Evolutionary conservation across 2,797 vertebrate species (phyloP), one percentile per base, ranked within the genome.

Genomic region (Eremophila alpestris): DNA sequence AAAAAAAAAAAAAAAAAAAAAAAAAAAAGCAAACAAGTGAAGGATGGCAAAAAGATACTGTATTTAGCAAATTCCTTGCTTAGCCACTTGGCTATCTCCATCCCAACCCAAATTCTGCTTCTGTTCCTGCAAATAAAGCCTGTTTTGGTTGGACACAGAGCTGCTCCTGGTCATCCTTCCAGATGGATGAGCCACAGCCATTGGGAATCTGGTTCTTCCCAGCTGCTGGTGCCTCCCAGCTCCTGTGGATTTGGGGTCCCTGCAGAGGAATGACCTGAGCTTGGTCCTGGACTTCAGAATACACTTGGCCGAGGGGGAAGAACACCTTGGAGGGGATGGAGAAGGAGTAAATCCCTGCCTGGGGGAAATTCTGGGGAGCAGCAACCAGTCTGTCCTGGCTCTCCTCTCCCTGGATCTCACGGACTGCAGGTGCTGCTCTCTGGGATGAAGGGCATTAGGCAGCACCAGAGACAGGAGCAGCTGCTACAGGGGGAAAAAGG

Each of bases 71-170:
- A 92, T 59, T 90, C 70, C 58, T 80, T 22, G 12, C 58, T 75
- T 70, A 73, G 54, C 54, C 74, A 84, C 30, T 90, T 92, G 88
- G 77, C 69, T 91, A 21, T 21, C 54, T 95, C 69, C 21, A 48
- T 78, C 74, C 24, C 54, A 84, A 73, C 48, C 83, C 67, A 84
- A 90, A 95, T 93, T 76, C 70, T 79, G 63, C 48, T 90, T 68
- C 77, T 78, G 30, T 30, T 92, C 55, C 59, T 81, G 51, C 62
- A 82, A 58, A 71, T 45, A 29, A 83, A 94, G 77, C 80, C 69
- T 78, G 49, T 41, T 78, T 75, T 94, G 77, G 70, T 76, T 76
- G 60, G 30, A 58, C 75, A 4, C 46, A 71, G 83, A 86, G 73
- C 62, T 83, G 54, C 38, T 54, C 11, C 8, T 55, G 51, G 38